Evolutionary conservation across 2,888 invertebrate species (phyloP).

Genomic region (Agapostemon virescens): DNA sequence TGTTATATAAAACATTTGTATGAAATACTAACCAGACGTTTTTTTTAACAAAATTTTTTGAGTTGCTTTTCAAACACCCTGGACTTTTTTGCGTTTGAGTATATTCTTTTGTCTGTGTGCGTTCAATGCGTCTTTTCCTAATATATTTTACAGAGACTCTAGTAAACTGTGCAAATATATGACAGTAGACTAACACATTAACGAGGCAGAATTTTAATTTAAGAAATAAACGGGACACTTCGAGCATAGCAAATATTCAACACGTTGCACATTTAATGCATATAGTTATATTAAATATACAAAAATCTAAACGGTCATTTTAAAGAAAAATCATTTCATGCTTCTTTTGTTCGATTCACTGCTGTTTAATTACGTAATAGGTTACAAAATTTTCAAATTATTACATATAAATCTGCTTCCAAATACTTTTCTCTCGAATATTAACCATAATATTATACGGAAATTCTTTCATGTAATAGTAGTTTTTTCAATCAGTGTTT

Average conservation of each 20-base stretch:
- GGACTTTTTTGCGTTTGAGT: conserved; percentile 47
- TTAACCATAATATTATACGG: conserved; percentile 31
- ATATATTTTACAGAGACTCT: conserved; percentile 41
- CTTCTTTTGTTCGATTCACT: conserved; percentile 24
- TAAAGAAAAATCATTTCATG: conserved; percentile 22
- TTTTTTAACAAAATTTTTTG: conserved; percentile 29
- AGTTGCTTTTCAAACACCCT: conserved; percentile 59
- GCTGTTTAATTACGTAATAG: conserved; percentile 27
- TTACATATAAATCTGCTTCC: conserved; percentile 28
- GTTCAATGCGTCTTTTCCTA: conserved; percentile 37
- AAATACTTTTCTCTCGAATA: conserved; percentile 33
- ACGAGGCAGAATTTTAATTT: conserved; percentile 29
- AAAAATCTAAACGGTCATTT: conserved; percentile 24
- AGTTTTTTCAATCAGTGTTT: conserved; percentile 39
- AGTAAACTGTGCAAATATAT: conserved; percentile 37
- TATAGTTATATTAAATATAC: conserved; percentile 12
- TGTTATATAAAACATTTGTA: conserved; percentile 38
- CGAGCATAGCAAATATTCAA: conserved; percentile 19
- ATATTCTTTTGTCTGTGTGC: conserved; percentile 44
- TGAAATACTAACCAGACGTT: conserved; percentile 22
- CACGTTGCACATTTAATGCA: background rate
- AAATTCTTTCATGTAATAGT: conserved; percentile 44
- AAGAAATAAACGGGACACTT: conserved; percentile 7
- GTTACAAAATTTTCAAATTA: conserved; percentile 6
- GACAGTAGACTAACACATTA: conserved; percentile 36